Conservation (phyloP, 1,140 invertebrate species). For the Cataglyphis hispanica region DNA sequence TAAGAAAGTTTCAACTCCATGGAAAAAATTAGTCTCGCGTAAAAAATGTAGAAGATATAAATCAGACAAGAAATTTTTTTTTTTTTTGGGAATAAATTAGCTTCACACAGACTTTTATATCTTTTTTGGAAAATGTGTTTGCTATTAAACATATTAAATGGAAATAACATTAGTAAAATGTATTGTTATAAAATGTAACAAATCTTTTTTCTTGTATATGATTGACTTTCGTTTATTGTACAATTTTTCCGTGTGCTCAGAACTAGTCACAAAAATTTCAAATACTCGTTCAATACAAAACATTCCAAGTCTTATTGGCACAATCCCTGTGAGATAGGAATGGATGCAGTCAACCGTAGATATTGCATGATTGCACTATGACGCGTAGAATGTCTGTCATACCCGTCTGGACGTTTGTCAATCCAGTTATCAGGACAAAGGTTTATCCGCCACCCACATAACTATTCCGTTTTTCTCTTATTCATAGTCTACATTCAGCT, state of each 20-base stretch:
- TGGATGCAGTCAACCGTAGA: conserved; percentile 18
- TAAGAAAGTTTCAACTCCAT: background rate
- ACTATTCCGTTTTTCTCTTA: conserved; percentile 8
- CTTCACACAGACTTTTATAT: background rate
- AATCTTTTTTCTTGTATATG: background rate
- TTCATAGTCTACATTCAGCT: background rate
- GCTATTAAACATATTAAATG: background rate
- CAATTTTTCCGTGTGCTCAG: background rate
- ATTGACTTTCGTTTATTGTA: background rate
- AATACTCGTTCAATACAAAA: conserved; percentile 21
- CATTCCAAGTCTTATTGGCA: conserved; percentile 12
- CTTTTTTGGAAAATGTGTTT: background rate
- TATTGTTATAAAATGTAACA: background rate
- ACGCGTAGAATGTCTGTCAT: conserved; percentile 11
- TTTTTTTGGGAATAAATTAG: background rate
- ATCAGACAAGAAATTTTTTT: background rate
- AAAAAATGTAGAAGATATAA: background rate
- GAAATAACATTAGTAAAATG: background rate
- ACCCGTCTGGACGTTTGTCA: conserved; percentile 12
- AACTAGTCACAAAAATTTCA: conserved; percentile 17
- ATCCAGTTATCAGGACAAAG: conserved; percentile 36
- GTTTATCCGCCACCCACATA: conserved; percentile 1
- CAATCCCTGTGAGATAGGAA: conserved; percentile 8
- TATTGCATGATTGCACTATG: conserved; percentile 48
- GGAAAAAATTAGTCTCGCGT: background rate